Evolutionary conservation across 2,888 invertebrate species (phyloP), one percentile per base, ranked within the genome.

Genomic region (Gymnocheta viridis): DNA sequence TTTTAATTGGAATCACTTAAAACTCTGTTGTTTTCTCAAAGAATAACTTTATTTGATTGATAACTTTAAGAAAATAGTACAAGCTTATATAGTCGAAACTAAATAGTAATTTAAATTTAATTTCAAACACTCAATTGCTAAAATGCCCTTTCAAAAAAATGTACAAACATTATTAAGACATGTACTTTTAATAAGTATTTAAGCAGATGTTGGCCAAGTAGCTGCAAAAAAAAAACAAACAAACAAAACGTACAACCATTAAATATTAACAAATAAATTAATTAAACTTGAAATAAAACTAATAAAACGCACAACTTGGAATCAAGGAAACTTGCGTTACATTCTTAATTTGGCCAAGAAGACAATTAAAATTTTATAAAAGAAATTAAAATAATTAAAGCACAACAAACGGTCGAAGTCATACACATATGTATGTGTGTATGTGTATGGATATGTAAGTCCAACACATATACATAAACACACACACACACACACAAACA

Each of bases 71-170:
- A 24, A 29, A 70, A 19, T 7, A 19, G 12, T 56, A 17, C 32
- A 19, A 29, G 78, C 81, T 85, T 86, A 81, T 86, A 86, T 86
- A 86, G 80, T 76, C 62, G 27, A 69, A 64, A 35, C 22, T 29
- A 35, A 58, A 22, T 22, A 56, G 56, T 58, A 56, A 54, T 66
- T 22, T 2, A 44, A 56, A 32, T 49, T 38, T 51, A 29, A 54
- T 14, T 62, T 17, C 19, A 62, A 49, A 58, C n/a, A 38, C 6
- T 4, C 22, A 51, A n/a, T 44, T 41, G 38, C 47, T 56, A 22
- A 44, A 38, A 19, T 19, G 14, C 72, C 54, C 56, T 72, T 62
- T 47, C 56, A 56, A 70, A 54, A 70, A 54, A 64, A 32, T 24
- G 2, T 6, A 35, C n/a, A 69, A 27, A 19, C 41, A 69, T 17